These are phyloP conservation scores for Euphydryas editha DNA, from an alignment of 2,888 invertebrate species.

Conservation along the genomic window DNA sequence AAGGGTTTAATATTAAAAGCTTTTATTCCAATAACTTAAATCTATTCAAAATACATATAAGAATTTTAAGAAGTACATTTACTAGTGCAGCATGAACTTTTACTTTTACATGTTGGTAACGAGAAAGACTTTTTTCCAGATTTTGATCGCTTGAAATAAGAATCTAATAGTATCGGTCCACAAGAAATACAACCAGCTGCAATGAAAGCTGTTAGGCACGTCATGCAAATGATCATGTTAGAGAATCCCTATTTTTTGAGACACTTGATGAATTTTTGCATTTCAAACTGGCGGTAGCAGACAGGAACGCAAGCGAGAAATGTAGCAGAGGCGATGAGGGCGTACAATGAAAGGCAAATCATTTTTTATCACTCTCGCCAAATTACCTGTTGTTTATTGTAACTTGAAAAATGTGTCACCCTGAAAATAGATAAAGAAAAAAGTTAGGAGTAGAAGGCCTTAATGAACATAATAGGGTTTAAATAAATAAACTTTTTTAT, in stretches of 20 bases:
- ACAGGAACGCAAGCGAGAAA: constrained; percentile 71
- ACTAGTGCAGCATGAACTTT: constrained; percentile 58
- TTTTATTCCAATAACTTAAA: not conserved
- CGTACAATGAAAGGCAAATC: constrained; percentile 75
- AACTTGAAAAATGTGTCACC: not conserved
- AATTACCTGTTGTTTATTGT: not conserved
- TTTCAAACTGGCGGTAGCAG: constrained; percentile 63
- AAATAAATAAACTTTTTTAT: too few species aligned
- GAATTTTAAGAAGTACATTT: constrained; percentile 35
- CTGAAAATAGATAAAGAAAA: constrained; percentile 1
- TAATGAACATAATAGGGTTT: not conserved
- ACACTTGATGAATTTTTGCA: constrained; percentile 64
- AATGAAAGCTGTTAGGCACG: constrained; percentile 55
- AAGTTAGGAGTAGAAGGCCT: not conserved
- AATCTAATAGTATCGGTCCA: constrained; percentile 57
- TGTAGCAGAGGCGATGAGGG: constrained; percentile 70
- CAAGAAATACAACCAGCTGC: constrained; percentile 59
- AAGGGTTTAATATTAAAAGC: not conserved
- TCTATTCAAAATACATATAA: not conserved
- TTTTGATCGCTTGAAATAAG: constrained; percentile 44
- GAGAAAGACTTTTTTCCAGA: constrained; percentile 8
- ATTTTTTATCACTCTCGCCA: constrained; percentile 53
- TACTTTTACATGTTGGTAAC: constrained; percentile 51
- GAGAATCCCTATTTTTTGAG: constrained; percentile 53
- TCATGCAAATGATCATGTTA: constrained; percentile 62